Evolutionary conservation across 2,113 vertebrate genomes (phyloP), one percentile per base, ranked within the genome.

Genomic region (Grantiella picta): DNA sequence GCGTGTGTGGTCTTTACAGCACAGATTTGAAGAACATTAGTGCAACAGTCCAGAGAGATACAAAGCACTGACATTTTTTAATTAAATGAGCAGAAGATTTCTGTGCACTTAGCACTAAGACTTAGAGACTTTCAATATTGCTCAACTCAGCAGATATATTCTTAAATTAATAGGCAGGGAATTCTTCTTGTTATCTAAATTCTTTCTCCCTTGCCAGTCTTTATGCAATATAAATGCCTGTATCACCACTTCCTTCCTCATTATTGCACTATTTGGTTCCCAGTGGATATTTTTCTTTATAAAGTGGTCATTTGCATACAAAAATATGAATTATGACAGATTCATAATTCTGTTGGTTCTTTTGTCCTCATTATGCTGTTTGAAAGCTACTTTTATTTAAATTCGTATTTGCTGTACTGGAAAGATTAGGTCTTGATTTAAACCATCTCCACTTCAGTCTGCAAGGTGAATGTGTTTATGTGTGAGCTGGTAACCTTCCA

Each of bases 371-470:
- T 79, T 57, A 88, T 71, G 49, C 31, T 64, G 76, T 94, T 75
- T 94, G 56, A 95, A 96, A 85, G 44, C 38, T 92, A 70, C 35
- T 87, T 88, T 87, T 92, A 90, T 92, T 94, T 96, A 94, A 93
- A 93, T 95, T 91, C 14, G 78, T 77, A 91, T 96, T 86, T 94
- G 36, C 64, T 92, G 66, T 78, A 92, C 40, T 84, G 76, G 64
- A 92, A 95, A 96, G 54, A 94, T 61, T 71, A 84, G 49, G 50
- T 65, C 18, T 72, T 95, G 85, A 96, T 86, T 96, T 95, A 75
- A 29, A 65, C 31, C 44, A 82, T 85, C 24, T 73, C 52, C 44
- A 42, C 24, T 81, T 92, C 59, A 42, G 84, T 75, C 77, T 77
- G 16, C 25, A 64, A 89, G 28, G 36, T 88, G 45, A 89, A 69